phyloP scores from a whole-genome alignment of 2,888 invertebrate species.

The Pandemis corylana region DNA sequence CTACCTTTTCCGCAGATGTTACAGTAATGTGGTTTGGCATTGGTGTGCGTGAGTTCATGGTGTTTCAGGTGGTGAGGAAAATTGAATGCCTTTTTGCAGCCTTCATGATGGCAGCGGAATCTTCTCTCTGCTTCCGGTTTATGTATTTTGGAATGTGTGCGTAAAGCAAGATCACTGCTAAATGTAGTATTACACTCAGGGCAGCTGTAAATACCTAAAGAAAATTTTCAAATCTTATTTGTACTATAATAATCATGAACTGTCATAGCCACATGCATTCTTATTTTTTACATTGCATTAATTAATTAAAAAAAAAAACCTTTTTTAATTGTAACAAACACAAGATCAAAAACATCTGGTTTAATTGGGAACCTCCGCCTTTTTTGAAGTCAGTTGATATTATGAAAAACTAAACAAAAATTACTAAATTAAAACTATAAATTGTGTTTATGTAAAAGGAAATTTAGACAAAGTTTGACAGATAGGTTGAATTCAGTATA shows the following conservation, averaged over 20 bases:
- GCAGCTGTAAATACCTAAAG: conserved; percentile 69
- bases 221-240: conserved; percentile 4
- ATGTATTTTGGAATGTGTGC: conserved; percentile 70
- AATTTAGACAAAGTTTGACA: no score
- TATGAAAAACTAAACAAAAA: no score
- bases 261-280: neutral
- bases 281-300: neutral
- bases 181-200: conserved; percentile 66
- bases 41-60: conserved; percentile 75
- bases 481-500: no score
- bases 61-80: conserved; percentile 77
- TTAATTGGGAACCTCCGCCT: no score
- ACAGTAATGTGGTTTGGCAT: conserved; percentile 72
- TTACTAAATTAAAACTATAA: no score
- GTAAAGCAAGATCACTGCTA: conserved; percentile 69
- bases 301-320: no score
- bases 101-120: conserved; percentile 63
- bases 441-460: no score
- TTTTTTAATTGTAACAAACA: no score
- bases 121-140: conserved; percentile 66
- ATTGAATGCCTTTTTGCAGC: conserved; percentile 75
- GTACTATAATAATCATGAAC: neutral
- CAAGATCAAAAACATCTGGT: no score
- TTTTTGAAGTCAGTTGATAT: no score
- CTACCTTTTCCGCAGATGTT: conserved; percentile 77